These are phyloP conservation scores for Meganola albula DNA, from an alignment of 2,888 invertebrate species.

Conservation along the genomic window DNA sequence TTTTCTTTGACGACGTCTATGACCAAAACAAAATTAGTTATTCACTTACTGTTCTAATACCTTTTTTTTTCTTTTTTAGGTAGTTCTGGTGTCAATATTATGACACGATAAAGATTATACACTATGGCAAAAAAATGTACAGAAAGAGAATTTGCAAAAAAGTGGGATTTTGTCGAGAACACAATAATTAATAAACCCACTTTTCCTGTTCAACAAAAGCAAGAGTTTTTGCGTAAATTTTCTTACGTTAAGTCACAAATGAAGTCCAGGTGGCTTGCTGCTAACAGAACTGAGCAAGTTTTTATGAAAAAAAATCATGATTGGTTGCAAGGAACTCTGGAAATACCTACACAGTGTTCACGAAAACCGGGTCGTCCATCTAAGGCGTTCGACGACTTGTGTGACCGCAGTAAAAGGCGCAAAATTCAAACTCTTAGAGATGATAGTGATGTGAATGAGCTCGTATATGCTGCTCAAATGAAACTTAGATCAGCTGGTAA, in stretches of 20 bases:
- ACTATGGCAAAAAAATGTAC: too few relatives aligned
- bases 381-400: conserved; percentile 17
- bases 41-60: too few relatives aligned
- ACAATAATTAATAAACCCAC: too few relatives aligned
- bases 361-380: not conserved
- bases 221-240: conserved; percentile 1
- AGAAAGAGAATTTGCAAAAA: too few relatives aligned
- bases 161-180: not conserved
- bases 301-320: conserved; percentile 1
- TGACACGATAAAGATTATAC: too few relatives aligned
- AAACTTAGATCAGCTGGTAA: conserved; percentile 8
- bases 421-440: conserved; percentile 13
- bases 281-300: not conserved
- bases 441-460: conserved; percentile 2
- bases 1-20: too few relatives aligned
- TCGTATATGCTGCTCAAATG: conserved; percentile 12
- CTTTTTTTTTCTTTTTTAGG: too few relatives aligned
- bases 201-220: not conserved
- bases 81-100: too few relatives aligned
- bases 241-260: conserved; percentile 2
- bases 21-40: too few relatives aligned
- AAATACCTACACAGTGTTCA: not conserved
- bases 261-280: not conserved
- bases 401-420: conserved; percentile 13
- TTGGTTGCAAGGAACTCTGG: conserved; percentile 2